Evolutionary conservation across 2,113 vertebrate genomes (phyloP), one percentile per base, ranked within the genome.

Genomic region (Oreochromis tanganicae): DNA sequence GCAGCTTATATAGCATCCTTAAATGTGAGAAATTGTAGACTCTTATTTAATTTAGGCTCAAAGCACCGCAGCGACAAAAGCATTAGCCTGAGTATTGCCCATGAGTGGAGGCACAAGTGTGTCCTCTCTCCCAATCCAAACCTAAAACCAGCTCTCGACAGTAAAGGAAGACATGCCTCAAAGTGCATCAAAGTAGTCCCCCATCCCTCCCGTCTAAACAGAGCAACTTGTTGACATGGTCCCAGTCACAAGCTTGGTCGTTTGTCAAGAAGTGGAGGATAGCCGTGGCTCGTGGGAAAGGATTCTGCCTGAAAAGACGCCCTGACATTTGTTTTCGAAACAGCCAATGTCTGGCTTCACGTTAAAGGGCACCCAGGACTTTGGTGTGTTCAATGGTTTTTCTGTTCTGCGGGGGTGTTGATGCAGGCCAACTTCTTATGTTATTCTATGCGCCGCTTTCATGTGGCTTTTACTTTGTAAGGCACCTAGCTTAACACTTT

Each of bases 151-250:
- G 71, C 88, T 85, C 88, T 83, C 24, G 13, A 84, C 91, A 88
- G 87, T 87, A 87, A 87, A 92, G 91, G 91, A 91, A 92, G 91
- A 92, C 90, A 80, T 88, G 92, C 80, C 82, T 94, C 86, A 88
- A 68, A 93, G 90, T 87, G 91, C 91, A 93, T 95, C 92, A 94
- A 95, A 94, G 93, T 82, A 50, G 61, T 78, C 61, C 82, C 78
- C 68, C 48, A 83, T 52, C 48, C 80, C 85, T 41, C 46, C 56
- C 43, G 55, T 89, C 88, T 87, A 89, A 93, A 94, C 79, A 80
- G 68, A 88, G 73, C 87, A 89, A 85, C 88, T 81, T 90, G 87
- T 92, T 93, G 93, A 93, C 93, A 92, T 50, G 82, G 86, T 86
- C 83, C 43, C 91, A 81, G 94, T 91, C 88, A 88, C 89, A 85